Evolutionary conservation across 2,888 invertebrate species (phyloP).

Genomic region (Drymonia ruficornis): DNA sequence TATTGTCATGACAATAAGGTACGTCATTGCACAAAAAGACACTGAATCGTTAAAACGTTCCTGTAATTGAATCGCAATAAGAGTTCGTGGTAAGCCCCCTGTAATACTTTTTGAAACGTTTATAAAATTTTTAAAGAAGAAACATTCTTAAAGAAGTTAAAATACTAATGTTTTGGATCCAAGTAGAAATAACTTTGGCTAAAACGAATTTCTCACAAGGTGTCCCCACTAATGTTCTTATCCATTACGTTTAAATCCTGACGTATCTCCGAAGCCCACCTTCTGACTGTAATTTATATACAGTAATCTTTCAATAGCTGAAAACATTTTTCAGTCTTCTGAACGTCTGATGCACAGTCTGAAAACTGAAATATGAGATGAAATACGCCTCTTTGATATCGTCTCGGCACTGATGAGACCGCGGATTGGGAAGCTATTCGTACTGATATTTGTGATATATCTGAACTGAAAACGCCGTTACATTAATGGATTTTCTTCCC

Average conservation of each 20-base stretch:
- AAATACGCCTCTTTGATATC: slow-evolving; percentile 50
- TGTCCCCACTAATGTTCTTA: slow-evolving; percentile 14
- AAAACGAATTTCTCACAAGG: slow-evolving; percentile 2
- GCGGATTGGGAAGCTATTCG: slow-evolving; percentile 41
- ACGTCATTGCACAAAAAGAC: no score
- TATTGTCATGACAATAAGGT: no score
- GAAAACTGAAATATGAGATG: slow-evolving; percentile 41
- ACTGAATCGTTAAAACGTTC: no score
- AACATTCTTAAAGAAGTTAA: no score
- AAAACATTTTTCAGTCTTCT: slow-evolving; percentile 47
- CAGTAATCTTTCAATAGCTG: slow-evolving; percentile 38
- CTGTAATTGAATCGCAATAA: no score
- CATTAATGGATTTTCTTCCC: slow-evolving; percentile 55
- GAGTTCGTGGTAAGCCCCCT: no score
- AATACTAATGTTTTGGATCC: no score
- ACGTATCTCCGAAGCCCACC: slow-evolving; percentile 16
- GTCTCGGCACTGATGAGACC: slow-evolving; percentile 40
- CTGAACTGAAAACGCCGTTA: slow-evolving; percentile 39
- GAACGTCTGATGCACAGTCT: slow-evolving; percentile 23
- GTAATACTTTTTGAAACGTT: no score
- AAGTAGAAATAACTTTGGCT: no score
- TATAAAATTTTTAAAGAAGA: no score
- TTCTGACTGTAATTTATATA: slow-evolving; percentile 26
- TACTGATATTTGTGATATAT: slow-evolving; percentile 60
- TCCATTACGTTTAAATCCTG: slow-evolving; percentile 12